Evolutionary conservation across 2,113 vertebrate genomes (phyloP).

Genomic region (Saccopteryx bilineata): DNA sequence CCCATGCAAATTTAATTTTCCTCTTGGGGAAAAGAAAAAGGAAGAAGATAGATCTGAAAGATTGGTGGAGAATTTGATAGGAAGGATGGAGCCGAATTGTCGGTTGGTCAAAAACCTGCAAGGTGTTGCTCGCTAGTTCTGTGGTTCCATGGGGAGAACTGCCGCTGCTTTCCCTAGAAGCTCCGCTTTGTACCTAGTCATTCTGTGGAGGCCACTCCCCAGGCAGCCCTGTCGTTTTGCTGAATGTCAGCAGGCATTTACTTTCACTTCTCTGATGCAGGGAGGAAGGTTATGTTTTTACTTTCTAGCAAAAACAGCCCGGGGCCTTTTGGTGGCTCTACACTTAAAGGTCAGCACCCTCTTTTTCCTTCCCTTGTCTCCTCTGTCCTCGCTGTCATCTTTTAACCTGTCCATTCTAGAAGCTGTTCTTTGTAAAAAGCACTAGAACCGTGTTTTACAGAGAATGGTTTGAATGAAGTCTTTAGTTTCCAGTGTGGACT

Average conservation of each 20-base stretch:
- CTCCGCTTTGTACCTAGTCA: slow-evolving; percentile 62
- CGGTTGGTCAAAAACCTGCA: not conserved
- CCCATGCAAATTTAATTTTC: slow-evolving; percentile 4
- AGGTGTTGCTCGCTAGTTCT: not conserved
- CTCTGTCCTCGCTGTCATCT: slow-evolving; percentile 62
- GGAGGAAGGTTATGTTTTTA: slow-evolving; percentile 66
- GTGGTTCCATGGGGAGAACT: not conserved
- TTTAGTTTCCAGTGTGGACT: slow-evolving; percentile 38
- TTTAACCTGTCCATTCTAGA: slow-evolving; percentile 52
- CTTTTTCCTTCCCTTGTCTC: slow-evolving; percentile 55
- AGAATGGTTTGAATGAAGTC: slow-evolving; percentile 17
- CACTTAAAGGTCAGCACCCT: slow-evolving; percentile 73
- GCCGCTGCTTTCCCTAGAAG: slow-evolving; percentile 37
- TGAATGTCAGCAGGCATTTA: slow-evolving; percentile 78
- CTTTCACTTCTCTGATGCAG: slow-evolving; percentile 57
- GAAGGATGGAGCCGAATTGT: not conserved
- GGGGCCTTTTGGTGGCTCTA: slow-evolving; percentile 61
- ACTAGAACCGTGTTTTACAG: slow-evolving; percentile 20
- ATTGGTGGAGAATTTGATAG: not conserved
- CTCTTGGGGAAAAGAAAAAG: not conserved
- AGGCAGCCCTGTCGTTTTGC: slow-evolving; percentile 66
- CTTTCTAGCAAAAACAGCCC: slow-evolving; percentile 71
- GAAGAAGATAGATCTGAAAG: not conserved
- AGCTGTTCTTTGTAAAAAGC: slow-evolving; percentile 31
- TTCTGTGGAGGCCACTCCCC: slow-evolving; percentile 59